These are phyloP conservation scores for Semaprochilodus insignis DNA, from an alignment of 2,797 vertebrate genomes.

Conservation along the genomic window DNA sequence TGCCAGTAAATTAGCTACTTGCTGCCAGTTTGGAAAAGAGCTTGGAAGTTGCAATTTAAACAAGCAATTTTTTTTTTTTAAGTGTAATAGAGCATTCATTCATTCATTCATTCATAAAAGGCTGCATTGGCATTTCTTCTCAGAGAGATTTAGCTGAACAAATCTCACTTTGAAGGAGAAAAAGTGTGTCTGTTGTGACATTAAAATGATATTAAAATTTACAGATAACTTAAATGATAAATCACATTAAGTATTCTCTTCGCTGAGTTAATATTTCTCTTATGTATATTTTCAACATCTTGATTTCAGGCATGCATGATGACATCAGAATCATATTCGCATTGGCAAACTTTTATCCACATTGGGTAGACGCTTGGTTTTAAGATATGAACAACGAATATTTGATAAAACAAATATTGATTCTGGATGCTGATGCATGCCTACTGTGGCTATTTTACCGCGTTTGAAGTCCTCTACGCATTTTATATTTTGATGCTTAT, in stretches of 20 bases:
- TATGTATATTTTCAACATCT: too few species aligned
- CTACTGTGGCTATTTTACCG: background rate
- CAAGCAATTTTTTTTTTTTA: background rate
- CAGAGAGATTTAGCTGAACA: background rate
- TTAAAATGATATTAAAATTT: background rate
- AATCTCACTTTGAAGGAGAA: background rate
- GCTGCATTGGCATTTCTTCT: background rate
- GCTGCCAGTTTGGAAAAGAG: background rate
- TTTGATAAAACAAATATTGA: background rate
- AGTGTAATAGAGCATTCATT: too few species aligned
- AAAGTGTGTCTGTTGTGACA: background rate
- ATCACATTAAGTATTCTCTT: background rate
- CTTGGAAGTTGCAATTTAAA: background rate
- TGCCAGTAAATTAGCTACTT: background rate
- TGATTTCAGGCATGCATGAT: too few species aligned
- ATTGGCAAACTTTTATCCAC: too few species aligned
- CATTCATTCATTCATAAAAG: background rate
- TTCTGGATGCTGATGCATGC: background rate
- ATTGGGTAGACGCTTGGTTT: too few species aligned
- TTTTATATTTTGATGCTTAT: too few species aligned
- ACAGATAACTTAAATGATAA: background rate
- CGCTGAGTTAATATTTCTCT: background rate
- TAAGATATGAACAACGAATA: background rate
- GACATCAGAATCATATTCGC: too few species aligned
- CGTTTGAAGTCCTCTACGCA: background rate